Conservation (phyloP, 92 coral and sea anemone species). For the Scolanthus callimorphus region DNA sequence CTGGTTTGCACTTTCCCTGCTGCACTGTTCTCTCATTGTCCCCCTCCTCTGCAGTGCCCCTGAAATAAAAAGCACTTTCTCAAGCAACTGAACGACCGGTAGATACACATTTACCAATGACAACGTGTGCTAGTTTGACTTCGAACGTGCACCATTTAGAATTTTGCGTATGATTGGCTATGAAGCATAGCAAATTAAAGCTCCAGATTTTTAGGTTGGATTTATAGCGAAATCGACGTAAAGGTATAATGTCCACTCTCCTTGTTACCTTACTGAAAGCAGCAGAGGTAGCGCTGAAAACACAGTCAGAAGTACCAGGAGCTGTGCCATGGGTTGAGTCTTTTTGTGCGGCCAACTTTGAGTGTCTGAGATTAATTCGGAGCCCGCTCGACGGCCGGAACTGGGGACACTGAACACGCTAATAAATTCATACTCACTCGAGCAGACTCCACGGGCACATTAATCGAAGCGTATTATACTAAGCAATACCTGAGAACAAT, state of each 20-base stretch:
- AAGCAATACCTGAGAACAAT: background rate
- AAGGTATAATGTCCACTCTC: too few species aligned
- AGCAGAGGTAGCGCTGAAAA: background rate
- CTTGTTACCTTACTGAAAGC: background rate
- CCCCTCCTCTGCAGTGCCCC: constrained; percentile 4
- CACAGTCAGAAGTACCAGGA: background rate
- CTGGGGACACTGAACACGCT: constrained; percentile 12
- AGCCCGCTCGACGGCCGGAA: constrained; percentile 21
- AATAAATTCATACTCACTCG: background rate
- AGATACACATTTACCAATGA: too few species aligned
- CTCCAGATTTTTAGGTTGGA: too few species aligned
- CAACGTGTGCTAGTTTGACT: background rate
- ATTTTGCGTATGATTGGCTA: background rate
- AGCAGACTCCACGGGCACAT: background rate
- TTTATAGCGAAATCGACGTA: too few species aligned
- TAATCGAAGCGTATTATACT: background rate
- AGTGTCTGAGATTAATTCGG: constrained; percentile 14
- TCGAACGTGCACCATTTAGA: background rate
- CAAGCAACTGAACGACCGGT: too few species aligned
- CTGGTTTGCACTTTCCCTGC: background rate
- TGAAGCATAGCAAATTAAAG: background rate
- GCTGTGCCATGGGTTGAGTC: background rate
- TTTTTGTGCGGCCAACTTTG: constrained; percentile 2
- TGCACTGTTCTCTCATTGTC: background rate
- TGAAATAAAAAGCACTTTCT: too few species aligned